Percentiles rank a stretch among this genome's conserved stretches.
Evolutionary conservation across 2,797 vertebrate genomes (phyloP).

Genomic region (Malacoraja senta): DNA sequence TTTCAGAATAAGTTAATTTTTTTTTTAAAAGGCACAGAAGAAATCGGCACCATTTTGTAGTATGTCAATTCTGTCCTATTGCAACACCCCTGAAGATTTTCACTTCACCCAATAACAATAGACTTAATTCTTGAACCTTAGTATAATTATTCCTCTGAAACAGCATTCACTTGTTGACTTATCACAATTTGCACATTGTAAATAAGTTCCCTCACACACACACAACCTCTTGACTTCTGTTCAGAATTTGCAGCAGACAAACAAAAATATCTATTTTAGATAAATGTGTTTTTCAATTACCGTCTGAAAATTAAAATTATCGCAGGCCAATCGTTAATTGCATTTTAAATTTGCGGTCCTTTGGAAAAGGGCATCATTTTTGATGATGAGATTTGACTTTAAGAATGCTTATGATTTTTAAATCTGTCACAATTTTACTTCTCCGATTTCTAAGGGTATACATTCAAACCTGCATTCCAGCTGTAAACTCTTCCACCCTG

Average conservation of each 20-base stretch:
- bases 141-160: background rate
- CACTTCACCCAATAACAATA: background rate
- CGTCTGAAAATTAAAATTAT: background rate
- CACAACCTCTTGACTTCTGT: background rate
- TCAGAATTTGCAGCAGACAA: background rate
- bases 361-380: background rate
- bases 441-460: background rate
- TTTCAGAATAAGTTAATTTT: background rate
- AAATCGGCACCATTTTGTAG: background rate
- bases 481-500: background rate
- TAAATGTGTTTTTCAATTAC: background rate
- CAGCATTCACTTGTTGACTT: background rate
- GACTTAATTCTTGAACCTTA: background rate
- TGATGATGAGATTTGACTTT: background rate
- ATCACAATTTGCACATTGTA: background rate
- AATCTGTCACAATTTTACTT: background rate
- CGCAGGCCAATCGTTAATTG: background rate
- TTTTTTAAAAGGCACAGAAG: background rate
- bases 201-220: background rate
- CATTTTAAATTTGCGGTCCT: background rate
- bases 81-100: background rate
- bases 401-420: background rate
- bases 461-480: background rate
- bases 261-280: background rate
- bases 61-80: background rate